Evolutionary conservation across 2,888 invertebrate genomes (phyloP).

Genomic region (Phorcus lineatus): DNA sequence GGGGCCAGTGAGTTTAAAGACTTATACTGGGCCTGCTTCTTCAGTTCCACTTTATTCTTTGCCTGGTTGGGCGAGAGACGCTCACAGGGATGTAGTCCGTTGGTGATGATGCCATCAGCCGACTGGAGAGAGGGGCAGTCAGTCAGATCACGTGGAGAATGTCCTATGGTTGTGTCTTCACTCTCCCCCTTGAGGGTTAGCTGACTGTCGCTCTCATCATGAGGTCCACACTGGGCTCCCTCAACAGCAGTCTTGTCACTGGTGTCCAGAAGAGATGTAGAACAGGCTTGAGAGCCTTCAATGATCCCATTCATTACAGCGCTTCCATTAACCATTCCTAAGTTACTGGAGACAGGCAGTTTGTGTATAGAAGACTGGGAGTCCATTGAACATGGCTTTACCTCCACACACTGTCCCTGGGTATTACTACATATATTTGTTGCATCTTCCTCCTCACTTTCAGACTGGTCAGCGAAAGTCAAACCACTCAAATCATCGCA

Average conservation of each 20-base stretch:
- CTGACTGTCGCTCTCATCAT: background rate
- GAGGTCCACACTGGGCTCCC: background rate
- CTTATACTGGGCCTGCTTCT: constrained; percentile 37
- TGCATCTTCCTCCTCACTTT: background rate
- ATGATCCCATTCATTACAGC: background rate
- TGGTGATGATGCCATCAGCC: background rate
- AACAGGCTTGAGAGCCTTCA: background rate
- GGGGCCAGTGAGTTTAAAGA: constrained; percentile 72
- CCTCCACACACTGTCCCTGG: background rate
- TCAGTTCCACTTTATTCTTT: constrained; percentile 31
- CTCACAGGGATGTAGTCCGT: background rate
- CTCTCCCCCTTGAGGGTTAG: background rate
- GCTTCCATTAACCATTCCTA: background rate
- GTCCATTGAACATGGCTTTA: background rate
- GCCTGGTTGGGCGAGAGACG: constrained; percentile 32
- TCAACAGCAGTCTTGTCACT: too few relatives aligned
- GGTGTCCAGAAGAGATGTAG: background rate
- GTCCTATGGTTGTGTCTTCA: background rate
- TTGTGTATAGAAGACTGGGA: background rate
- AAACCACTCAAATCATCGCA: constrained; percentile 11
- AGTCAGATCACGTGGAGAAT: background rate
- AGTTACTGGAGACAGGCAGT: too few relatives aligned
- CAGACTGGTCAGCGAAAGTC: constrained; percentile 14
- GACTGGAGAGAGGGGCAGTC: background rate
- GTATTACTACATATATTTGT: too few relatives aligned